phyloP scores from a whole-genome alignment of 2,888 invertebrate genomes.

The Drosophila niveifrons region DNA sequence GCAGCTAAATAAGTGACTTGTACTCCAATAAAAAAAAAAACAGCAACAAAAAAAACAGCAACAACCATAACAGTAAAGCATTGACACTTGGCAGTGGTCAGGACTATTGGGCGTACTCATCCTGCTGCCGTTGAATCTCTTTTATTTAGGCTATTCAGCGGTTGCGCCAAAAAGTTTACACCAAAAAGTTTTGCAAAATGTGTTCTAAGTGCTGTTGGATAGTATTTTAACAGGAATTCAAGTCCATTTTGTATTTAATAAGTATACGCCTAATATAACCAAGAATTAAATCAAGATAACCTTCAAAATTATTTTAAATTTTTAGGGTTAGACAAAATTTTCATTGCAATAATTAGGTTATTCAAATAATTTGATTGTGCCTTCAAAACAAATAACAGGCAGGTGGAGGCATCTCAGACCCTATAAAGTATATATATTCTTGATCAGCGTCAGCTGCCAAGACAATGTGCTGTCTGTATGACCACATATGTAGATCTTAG shows the following conservation, averaged over 20 bases:
- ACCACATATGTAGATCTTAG: no score
- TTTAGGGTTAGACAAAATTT: no score
- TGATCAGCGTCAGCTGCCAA: no score
- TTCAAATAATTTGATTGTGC: no score
- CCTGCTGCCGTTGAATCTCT: conserved; percentile 23
- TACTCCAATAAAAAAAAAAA: conserved; percentile 22
- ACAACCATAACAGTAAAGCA: conserved; percentile 21
- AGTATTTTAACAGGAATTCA: not conserved
- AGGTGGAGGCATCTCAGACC: no score
- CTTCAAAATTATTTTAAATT: no score
- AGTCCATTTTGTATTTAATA: not conserved
- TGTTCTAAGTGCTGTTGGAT: conserved; percentile 8
- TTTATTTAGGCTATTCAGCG: conserved; percentile 4
- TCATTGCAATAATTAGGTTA: no score
- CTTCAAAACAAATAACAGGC: no score
- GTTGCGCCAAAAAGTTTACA: conserved; percentile 26
- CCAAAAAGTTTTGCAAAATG: conserved; percentile 16
- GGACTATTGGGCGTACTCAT: conserved; percentile 26
- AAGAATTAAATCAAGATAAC: not conserved
- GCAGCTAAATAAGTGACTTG: conserved; percentile 63
- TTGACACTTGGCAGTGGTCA: conserved; percentile 54
- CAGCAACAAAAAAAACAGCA: not conserved
- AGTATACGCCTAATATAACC: not conserved
- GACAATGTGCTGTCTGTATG: no score
- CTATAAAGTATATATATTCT: no score